Percentiles rank a stretch among this genome's conserved stretches.
Evolutionary conservation across 1,140 invertebrate genomes (phyloP).

Genomic region (Zaprionus nigranus): DNA sequence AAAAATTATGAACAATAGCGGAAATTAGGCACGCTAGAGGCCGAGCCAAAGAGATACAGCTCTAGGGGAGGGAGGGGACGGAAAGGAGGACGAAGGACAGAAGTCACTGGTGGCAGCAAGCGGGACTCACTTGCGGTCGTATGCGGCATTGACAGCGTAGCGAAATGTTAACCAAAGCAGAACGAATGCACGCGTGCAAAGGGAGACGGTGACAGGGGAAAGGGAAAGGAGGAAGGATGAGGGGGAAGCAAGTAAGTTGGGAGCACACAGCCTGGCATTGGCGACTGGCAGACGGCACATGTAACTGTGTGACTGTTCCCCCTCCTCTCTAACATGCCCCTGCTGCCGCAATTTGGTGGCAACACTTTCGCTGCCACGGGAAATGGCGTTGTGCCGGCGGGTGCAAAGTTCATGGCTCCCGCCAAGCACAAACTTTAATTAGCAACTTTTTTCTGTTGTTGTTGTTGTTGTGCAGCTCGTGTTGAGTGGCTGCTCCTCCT

Average conservation of each 20-base stretch:
- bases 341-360: constrained; percentile 41
- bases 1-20: constrained; percentile 84
- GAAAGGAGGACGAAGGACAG: background rate
- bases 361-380: constrained; percentile 69
- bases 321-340: background rate
- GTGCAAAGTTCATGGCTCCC: constrained; percentile 60
- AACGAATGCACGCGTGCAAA: constrained; percentile 63
- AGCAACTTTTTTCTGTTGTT: constrained; percentile 65
- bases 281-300: constrained; percentile 25
- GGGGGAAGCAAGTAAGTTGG: background rate
- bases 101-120: constrained; percentile 46
- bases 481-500: constrained; percentile 59
- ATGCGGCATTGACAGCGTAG: constrained; percentile 73
- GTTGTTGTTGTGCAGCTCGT: constrained; percentile 14
- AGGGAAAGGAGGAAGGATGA: background rate
- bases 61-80: background rate
- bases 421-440: constrained; percentile 77
- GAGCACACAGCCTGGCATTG: constrained; percentile 14
- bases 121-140: constrained; percentile 59
- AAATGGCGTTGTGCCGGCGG: constrained; percentile 32
- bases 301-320: background rate
- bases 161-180: constrained; percentile 79
- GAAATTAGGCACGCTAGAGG: constrained; percentile 73
- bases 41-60: constrained; percentile 15
- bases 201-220: background rate